These are phyloP conservation scores for Danaus plexippus DNA, from an alignment of 1,140 invertebrate species.

Conservation along the genomic window DNA sequence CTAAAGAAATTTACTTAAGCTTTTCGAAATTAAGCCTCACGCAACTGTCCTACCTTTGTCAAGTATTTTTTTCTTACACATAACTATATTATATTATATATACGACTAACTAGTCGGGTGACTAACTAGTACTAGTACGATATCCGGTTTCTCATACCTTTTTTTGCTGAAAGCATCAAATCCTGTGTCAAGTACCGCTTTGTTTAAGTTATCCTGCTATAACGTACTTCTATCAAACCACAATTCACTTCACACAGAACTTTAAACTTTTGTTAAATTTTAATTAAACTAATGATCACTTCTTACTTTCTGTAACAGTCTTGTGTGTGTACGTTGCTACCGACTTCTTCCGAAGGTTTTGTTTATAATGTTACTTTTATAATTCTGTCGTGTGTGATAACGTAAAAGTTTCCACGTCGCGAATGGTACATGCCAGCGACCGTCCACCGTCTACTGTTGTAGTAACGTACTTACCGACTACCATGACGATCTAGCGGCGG, in stretches of 20 bases:
- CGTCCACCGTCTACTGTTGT: slow-evolving; percentile 52
- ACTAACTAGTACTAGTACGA: slow-evolving; percentile 44
- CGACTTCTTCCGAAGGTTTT: no score
- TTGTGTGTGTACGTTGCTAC: no score
- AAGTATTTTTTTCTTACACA: slow-evolving; percentile 18
- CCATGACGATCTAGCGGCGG: slow-evolving; percentile 20
- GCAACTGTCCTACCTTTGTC: slow-evolving; percentile 13
- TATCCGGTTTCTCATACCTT: slow-evolving; percentile 67
- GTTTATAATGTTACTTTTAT: no score
- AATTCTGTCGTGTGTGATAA: slow-evolving; percentile 19
- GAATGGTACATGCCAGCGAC: slow-evolving; percentile 41
- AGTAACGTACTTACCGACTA: slow-evolving; percentile 43
- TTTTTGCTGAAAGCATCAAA: slow-evolving; percentile 52
- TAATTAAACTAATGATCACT: slow-evolving; percentile 20
- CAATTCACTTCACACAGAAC: slow-evolving; percentile 54
- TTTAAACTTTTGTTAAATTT: slow-evolving; percentile 26
- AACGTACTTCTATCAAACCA: slow-evolving; percentile 49
- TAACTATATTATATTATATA: slow-evolving; percentile 24
- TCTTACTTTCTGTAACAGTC: no score
- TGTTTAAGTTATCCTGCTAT: slow-evolving; percentile 33
- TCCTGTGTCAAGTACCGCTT: slow-evolving; percentile 35
- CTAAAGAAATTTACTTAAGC: slow-evolving; percentile 19
- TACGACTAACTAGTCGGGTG: slow-evolving; percentile 47
- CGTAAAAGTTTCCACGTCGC: slow-evolving; percentile 25
- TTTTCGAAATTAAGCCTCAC: slow-evolving; percentile 8